These are phyloP conservation scores for Channa argus DNA, from an alignment of 2,113 vertebrate genomes.

Conservation along the genomic window DNA sequence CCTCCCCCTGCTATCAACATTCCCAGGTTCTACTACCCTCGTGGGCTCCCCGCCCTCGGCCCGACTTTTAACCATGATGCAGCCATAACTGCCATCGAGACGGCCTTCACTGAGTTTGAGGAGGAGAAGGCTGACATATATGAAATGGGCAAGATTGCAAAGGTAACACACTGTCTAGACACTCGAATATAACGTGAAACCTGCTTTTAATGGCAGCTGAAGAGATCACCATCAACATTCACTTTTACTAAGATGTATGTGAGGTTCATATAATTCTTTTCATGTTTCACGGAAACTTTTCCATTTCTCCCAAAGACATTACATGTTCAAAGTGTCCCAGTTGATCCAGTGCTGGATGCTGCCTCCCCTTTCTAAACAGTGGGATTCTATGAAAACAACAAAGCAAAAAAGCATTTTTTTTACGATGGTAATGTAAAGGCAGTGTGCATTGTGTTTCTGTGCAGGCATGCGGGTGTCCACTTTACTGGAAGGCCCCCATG, in stretches of 20 bases:
- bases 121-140: conserved; percentile 94
- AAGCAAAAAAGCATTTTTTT: too few species aligned
- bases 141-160: conserved; percentile 96
- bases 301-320: neutral
- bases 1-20: conserved; percentile 93
- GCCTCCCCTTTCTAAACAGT: neutral
- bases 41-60: conserved; percentile 90
- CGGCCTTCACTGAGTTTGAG: conserved; percentile 90
- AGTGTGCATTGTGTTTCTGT: conserved; percentile 37
- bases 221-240: neutral
- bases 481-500: conserved; percentile 98
- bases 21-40: conserved; percentile 99
- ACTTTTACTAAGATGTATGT: neutral
- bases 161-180: conserved; percentile 80
- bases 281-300: neutral
- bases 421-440: too few species aligned
- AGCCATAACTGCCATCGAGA: conserved; percentile 88
- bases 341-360: conserved; percentile 1
- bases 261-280: neutral
- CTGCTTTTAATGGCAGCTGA: too few species aligned
- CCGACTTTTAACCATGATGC: conserved; percentile 87
- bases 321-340: neutral
- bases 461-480: conserved; percentile 93
- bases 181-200: too few species aligned
- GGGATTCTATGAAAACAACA: neutral